Conservation (phyloP, 2,797 vertebrate genomes). For the Lerista edwardsae region DNA sequence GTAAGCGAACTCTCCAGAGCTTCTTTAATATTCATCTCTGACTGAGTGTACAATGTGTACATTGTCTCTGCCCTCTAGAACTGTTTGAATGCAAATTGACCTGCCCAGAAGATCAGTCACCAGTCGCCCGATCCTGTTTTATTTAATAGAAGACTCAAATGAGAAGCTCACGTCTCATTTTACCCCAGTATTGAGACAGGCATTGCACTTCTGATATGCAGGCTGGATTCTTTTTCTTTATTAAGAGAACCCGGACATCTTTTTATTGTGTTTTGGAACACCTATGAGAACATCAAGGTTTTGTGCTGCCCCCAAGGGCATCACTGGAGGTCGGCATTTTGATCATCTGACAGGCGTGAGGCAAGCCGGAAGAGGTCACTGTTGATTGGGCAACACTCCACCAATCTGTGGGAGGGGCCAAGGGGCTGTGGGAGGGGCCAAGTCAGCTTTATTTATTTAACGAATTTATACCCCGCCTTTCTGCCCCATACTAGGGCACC, state of each 20-base stretch:
- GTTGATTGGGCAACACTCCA: too few species aligned
- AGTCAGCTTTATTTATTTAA: too few species aligned
- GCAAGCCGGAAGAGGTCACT: too few species aligned
- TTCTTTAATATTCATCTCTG: slow-evolving; percentile 4
- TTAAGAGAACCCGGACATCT: slow-evolving; percentile 4
- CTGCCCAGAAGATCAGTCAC: background rate
- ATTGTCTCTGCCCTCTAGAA: fast-evolving
- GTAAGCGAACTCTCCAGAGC: background rate
- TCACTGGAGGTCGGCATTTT: too few species aligned
- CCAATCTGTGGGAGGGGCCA: too few species aligned
- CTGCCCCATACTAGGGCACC: too few species aligned
- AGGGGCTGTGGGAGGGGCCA: too few species aligned
- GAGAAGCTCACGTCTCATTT: background rate
- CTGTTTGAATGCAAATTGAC: background rate
- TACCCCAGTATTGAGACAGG: background rate
- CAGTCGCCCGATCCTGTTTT: background rate
- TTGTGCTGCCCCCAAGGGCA: background rate
- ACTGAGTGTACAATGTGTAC: background rate
- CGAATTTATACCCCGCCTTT: too few species aligned
- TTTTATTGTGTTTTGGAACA: background rate
- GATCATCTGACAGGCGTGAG: too few species aligned
- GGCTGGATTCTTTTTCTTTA: background rate
- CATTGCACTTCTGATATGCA: background rate
- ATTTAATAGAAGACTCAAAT: background rate
- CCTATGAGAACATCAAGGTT: background rate